A percentile compares a stretch with the other conserved stretches of the same genome.
Evolutionary conservation across 2,113 vertebrate genomes (phyloP).

Genomic region (Ceuthmochares aereus): DNA sequence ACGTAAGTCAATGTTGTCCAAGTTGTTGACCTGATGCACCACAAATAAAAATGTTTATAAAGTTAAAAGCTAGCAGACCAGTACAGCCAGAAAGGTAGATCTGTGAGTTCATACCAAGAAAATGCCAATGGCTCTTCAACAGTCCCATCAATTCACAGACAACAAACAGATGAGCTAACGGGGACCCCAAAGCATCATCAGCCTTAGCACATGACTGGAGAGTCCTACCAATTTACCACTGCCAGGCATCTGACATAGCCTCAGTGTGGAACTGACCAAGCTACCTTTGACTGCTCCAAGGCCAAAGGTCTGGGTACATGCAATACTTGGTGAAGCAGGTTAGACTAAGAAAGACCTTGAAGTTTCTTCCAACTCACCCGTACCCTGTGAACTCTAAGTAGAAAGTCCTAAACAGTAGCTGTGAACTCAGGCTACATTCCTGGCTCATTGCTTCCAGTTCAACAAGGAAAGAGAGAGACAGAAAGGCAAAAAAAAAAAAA

Average conservation of each 20-base stretch:
- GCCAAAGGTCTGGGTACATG: background rate
- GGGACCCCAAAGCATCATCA: background rate
- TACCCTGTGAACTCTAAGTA: background rate
- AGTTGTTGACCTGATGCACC: background rate
- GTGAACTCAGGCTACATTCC: background rate
- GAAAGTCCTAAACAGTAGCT: background rate
- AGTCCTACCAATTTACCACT: too few relatives aligned
- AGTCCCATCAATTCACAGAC: rapidly evolving
- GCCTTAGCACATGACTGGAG: background rate
- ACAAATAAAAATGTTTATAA: background rate
- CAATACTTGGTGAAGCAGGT: rapidly evolving
- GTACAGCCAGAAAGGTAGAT: background rate
- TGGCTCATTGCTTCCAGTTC: background rate
- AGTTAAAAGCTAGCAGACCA: background rate
- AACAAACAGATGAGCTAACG: background rate
- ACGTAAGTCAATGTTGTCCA: background rate
- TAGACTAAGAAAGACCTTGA: background rate
- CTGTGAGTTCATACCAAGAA: background rate
- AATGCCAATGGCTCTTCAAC: background rate
- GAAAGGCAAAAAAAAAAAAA: background rate
- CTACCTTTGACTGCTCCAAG: background rate
- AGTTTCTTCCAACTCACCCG: background rate
- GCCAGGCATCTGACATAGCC: background rate
- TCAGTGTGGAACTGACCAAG: background rate
- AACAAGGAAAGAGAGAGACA: background rate